These are phyloP conservation scores for Lordiphosa mommai DNA, from an alignment of 1,140 invertebrate species.

Conservation along the genomic window DNA sequence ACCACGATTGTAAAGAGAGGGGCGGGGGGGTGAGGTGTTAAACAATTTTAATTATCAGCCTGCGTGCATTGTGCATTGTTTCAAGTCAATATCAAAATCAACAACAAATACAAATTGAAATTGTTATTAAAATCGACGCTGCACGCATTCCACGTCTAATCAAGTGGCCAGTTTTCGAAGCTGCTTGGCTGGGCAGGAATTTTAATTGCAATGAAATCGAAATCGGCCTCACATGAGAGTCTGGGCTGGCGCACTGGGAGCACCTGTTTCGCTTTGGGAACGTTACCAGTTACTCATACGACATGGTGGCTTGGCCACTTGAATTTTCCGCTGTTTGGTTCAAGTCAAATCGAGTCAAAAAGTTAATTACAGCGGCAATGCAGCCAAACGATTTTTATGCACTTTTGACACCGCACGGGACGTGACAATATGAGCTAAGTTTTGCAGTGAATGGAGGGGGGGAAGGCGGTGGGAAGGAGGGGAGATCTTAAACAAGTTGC, in stretches of 20 bases:
- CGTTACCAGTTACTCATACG: conserved; percentile 45
- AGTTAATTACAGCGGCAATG: conserved; percentile 64
- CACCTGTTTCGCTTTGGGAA: conserved; percentile 30
- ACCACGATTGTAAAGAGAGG: background rate
- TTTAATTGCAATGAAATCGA: conserved; percentile 68
- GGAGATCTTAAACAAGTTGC: background rate
- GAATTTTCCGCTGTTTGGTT: conserved; percentile 32
- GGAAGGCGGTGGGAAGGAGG: background rate
- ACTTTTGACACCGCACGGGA: conserved; percentile 64
- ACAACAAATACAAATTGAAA: conserved; percentile 56
- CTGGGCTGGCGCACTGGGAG: conserved; percentile 1
- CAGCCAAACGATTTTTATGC: conserved; percentile 56
- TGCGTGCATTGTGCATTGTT: conserved; percentile 36
- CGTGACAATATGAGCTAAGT: conserved; percentile 58
- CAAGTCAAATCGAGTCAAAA: conserved; percentile 67
- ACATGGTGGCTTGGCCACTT: conserved; percentile 27
- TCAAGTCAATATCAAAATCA: background rate
- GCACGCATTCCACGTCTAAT: conserved; percentile 54
- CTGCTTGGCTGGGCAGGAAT: conserved; percentile 49
- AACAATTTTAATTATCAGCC: conserved; percentile 64
- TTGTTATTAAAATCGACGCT: conserved; percentile 49
- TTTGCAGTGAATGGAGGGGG: background rate
- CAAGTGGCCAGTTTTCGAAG: conserved; percentile 35
- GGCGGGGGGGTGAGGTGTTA: conserved; percentile 17
- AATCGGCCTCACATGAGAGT: conserved; percentile 39